Base-by-base conservation (phyloP, 2,113 vertebrate species). In the Ailurus styani region DNA sequence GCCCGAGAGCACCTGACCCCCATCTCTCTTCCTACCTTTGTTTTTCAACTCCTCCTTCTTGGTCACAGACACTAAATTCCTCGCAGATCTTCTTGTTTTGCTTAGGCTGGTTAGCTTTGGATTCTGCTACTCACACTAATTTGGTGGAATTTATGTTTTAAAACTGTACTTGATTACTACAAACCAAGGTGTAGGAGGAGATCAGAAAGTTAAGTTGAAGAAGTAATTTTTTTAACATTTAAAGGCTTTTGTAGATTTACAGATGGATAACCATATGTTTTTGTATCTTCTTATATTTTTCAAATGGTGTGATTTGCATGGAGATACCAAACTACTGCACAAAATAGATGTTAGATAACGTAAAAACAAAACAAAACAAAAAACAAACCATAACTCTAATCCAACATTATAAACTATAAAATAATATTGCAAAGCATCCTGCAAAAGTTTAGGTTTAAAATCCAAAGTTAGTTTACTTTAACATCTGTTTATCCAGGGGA, bases 271-370 rank as follows among this genome's bases (percentile, higher is more conserved):
- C 27, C 3, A 40, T 52, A 50, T n/a, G 14, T 21, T 84, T 93
- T 83, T 47, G 15, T 60, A n/a, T 66, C 25, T 75, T 68, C 34
- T 70, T 57, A 8, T 66, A 57, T 47, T 87, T 89, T 95, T 37
- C n/a, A 89, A 96, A 82, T 91, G 42, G 47, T 62, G 1, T 68
- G 27, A 47, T 91, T 91, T 87, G n/a, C 13, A 72, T 20, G 21
- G n/a, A 54, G 29, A 95, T 47, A 64, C 18, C 86, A 79, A n/a
- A 45, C 25, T 84, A 27, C 9, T 75, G 40, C 4, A 70, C 54
- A 68, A 50, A 75, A 52, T 57, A 66, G 11, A 55, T 81, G 64
- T 60, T 95, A 37, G 15, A 45, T 82, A 55, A 81, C 91, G 57
- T 20, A 78, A 93, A 89, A 66, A 11, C 57, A 82, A 21, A 31